Conservation (phyloP, 2,113 vertebrate species). For the Collichthys lucidus region DNA sequence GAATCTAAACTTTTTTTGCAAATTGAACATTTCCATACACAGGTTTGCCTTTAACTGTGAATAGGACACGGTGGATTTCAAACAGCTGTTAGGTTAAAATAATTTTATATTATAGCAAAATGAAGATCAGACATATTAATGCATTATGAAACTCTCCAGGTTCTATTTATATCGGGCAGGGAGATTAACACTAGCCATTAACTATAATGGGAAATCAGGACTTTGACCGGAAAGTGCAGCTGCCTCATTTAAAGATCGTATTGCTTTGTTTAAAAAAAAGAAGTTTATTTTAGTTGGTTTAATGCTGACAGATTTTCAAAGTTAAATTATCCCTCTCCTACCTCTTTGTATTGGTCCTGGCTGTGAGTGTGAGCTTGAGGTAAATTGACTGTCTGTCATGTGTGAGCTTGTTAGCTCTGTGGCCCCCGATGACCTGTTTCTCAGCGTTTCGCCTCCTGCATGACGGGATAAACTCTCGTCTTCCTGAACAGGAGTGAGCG, state of each 20-base stretch:
- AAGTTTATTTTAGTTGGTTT: neutral
- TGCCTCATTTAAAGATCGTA: constrained; percentile 9
- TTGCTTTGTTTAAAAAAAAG: neutral
- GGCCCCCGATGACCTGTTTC: constrained; percentile 22
- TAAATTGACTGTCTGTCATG: constrained; percentile 17
- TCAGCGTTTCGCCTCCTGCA: constrained; percentile 3
- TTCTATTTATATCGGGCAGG: constrained; percentile 51
- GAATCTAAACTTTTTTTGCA: neutral
- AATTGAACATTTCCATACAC: neutral
- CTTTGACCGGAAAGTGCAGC: constrained; percentile 37
- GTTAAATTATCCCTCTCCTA: neutral
- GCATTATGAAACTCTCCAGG: constrained; percentile 29
- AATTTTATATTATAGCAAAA: constrained; percentile 25
- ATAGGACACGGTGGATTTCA: constrained; percentile 10
- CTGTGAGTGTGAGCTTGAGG: neutral
- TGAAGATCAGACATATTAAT: constrained; percentile 45
- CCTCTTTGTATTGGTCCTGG: neutral
- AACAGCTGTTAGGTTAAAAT: constrained; percentile 30
- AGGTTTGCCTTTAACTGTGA: constrained; percentile 13
- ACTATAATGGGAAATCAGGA: constrained; percentile 50
- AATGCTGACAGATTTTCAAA: constrained; percentile 1
- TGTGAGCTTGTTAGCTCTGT: constrained; percentile 29
- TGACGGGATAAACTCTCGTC: constrained; percentile 26
- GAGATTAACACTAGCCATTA: constrained; percentile 55
- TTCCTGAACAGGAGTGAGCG: neutral